Percentiles rank a stretch among this genome's conserved stretches.
Conservation (phyloP, 2,888 invertebrate genomes). For the Crocallis elinguaria region DNA sequence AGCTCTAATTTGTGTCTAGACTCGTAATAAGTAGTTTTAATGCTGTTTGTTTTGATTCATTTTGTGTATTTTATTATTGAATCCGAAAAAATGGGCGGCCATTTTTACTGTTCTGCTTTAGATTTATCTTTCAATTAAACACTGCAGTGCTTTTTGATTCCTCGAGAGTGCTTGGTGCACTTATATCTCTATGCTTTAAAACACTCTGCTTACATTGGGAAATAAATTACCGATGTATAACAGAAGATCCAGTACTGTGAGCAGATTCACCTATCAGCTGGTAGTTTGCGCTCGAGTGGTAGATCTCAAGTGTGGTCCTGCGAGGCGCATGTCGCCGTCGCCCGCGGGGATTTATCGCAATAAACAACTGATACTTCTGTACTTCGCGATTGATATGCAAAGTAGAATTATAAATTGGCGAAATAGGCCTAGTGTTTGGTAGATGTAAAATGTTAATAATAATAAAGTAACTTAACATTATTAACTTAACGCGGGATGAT, state of each 20-base stretch:
- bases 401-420: not conserved
- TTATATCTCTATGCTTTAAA: constrained; percentile 6
- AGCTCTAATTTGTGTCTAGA: constrained; percentile 56
- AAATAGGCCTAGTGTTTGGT: no score
- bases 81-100: not conserved
- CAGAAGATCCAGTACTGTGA: constrained; percentile 9
- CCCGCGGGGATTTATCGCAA: constrained; percentile 64
- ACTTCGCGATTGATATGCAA: constrained; percentile 13
- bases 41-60: constrained; percentile 32
- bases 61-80: constrained; percentile 14
- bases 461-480: no score
- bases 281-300: constrained; percentile 19
- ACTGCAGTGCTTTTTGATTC: not conserved
- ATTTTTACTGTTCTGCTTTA: not conserved
- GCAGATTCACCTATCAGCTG: constrained; percentile 9
- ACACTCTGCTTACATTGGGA: constrained; percentile 1
- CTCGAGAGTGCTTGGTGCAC: constrained; percentile 1
- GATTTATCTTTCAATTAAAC: no score
- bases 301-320: constrained; percentile 31
- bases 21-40: constrained; percentile 36
- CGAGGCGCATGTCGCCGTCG: constrained; percentile 30
- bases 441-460: no score
- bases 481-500: no score
- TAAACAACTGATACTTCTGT: constrained; percentile 55
- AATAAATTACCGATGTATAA: constrained; percentile 4